phyloP scores from a whole-genome alignment of 2,797 vertebrate species.

The Adelosebastes latens region DNA sequence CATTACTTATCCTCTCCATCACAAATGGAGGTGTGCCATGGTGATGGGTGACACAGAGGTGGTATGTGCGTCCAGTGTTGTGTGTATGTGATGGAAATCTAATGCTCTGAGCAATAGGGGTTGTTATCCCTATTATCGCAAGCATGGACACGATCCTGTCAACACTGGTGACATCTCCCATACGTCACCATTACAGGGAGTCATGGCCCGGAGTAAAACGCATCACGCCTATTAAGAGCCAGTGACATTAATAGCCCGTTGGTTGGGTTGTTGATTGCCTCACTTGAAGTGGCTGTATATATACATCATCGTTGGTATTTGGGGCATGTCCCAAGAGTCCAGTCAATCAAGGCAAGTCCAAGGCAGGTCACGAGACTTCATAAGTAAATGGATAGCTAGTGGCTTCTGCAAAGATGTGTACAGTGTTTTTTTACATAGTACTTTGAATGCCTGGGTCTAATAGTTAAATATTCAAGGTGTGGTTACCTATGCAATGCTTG shows the following conservation, averaged over 20 bases:
- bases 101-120: not conserved
- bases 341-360: not conserved
- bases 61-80: not conserved
- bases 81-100: conserved; percentile 11
- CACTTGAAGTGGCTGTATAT: not conserved
- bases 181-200: conserved; percentile 15
- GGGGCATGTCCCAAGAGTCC: not conserved
- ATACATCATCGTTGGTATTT: not conserved
- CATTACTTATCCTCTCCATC: conserved; percentile 35
- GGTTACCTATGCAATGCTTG: not conserved
- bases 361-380: not conserved
- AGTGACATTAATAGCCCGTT: not conserved
- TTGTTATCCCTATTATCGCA: not conserved
- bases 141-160: not conserved
- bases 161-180: conserved; percentile 17
- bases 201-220: not conserved
- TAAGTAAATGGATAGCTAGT: not conserved
- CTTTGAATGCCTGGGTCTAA: not conserved
- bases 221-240: not conserved
- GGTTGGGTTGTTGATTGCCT: not conserved
- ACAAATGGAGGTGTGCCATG: not conserved
- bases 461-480: not conserved
- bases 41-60: conserved; percentile 15
- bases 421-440: not conserved
- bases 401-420: not conserved